phyloP scores from a whole-genome alignment of 2,888 invertebrate species.

The Eristalis arbustorum region DNA sequence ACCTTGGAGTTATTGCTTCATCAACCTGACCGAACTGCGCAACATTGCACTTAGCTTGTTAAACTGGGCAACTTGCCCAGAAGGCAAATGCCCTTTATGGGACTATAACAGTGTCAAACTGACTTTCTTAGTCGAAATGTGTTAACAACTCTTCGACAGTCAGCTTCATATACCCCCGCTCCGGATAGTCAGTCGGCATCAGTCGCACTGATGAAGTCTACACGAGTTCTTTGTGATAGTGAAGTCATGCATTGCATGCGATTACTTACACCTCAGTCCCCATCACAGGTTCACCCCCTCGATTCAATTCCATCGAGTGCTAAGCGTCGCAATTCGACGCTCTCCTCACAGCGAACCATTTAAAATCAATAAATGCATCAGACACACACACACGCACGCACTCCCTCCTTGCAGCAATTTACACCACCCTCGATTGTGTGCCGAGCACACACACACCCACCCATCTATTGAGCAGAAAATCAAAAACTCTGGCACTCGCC shows the following conservation, averaged over 20 bases:
- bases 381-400: background rate
- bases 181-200: background rate
- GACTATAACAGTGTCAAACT: too few relatives aligned
- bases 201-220: background rate
- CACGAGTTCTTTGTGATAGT: background rate
- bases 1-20: too few relatives aligned
- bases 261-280: background rate
- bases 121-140: too few relatives aligned
- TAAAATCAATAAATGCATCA: background rate
- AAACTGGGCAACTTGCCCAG: too few relatives aligned
- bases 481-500: conserved; percentile 6
- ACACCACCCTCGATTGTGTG: conserved; percentile 12
- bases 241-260: background rate
- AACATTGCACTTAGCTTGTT: too few relatives aligned
- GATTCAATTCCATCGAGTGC: background rate
- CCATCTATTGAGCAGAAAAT: background rate
- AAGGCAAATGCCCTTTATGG: too few relatives aligned
- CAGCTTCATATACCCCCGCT: background rate
- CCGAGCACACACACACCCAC: background rate
- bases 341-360: background rate
- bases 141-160: background rate
- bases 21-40: too few relatives aligned
- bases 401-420: background rate
- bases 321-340: background rate
- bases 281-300: background rate